A percentile compares a stretch with the other conserved stretches of the same genome.
Conservation (phyloP, 2,888 invertebrate genomes). For the Chalcosyrphus nemorum region DNA sequence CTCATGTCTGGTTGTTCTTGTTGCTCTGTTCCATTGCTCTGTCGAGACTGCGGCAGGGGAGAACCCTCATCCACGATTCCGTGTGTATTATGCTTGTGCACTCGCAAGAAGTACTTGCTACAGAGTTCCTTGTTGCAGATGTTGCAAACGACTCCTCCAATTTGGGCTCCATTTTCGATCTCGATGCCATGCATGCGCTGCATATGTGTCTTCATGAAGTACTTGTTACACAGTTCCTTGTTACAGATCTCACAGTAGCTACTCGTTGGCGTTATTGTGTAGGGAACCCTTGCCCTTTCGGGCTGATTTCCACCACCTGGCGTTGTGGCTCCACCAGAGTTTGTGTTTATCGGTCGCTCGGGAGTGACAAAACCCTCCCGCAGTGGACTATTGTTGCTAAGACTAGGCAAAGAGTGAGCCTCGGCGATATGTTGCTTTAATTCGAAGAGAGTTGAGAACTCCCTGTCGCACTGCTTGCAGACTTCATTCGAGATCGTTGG, state of each 20-base stretch:
- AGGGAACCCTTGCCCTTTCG: slow-evolving; percentile 83
- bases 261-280: slow-evolving; percentile 87
- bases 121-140: slow-evolving; percentile 99
- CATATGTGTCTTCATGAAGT: slow-evolving; percentile 99
- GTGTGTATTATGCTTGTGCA: slow-evolving; percentile 99
- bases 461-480: slow-evolving; percentile 81
- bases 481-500: slow-evolving; percentile 71
- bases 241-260: slow-evolving; percentile 99
- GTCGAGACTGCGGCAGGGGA: slow-evolving; percentile 82
- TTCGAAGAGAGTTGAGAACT: slow-evolving; percentile 87
- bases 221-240: slow-evolving; percentile 99
- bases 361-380: slow-evolving; percentile 82
- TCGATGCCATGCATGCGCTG: slow-evolving; percentile 98
- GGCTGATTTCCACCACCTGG: slow-evolving; percentile 47
- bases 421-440: slow-evolving; percentile 88
- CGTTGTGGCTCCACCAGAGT: slow-evolving; percentile 57
- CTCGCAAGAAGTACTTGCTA: slow-evolving; percentile 98
- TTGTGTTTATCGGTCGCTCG: slow-evolving; percentile 81
- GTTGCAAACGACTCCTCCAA: slow-evolving; percentile 97
- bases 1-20: slow-evolving; percentile 70
- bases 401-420: slow-evolving; percentile 83
- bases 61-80: slow-evolving; percentile 95
- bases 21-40: slow-evolving; percentile 78
- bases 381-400: slow-evolving; percentile 80
- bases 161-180: slow-evolving; percentile 94